Percentiles rank a stretch among this genome's conserved stretches.
Evolutionary conservation across 2,797 vertebrate species (phyloP).

Genomic region (Chaetodon trifasciatus): DNA sequence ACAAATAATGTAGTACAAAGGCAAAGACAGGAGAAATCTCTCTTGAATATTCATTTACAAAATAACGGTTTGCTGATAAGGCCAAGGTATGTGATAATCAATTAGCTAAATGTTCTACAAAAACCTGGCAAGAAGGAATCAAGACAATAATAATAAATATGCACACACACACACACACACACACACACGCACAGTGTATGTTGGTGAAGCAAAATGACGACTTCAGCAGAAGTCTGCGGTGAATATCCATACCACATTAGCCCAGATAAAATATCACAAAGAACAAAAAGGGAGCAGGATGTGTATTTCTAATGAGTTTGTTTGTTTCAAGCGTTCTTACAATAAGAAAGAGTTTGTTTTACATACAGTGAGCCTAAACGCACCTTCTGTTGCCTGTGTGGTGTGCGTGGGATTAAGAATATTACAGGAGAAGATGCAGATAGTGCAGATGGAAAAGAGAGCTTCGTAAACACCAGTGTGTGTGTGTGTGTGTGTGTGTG

Average conservation of each 20-base stretch:
- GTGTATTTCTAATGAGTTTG: conserved; percentile 73
- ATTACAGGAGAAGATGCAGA: conserved; percentile 37
- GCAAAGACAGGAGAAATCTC: conserved; percentile 60
- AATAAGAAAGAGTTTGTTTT: conserved; percentile 66
- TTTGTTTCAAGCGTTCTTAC: conserved; percentile 57
- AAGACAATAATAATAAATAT: conserved; percentile 63
- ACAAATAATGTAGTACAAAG: conserved; percentile 80
- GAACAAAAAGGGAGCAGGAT: conserved; percentile 49
- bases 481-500: conserved; percentile 18
- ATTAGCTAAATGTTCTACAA: conserved; percentile 84
- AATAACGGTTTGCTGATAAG: conserved; percentile 84
- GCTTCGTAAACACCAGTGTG: neutral
- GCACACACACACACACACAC: conserved; percentile 18
- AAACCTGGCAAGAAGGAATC: conserved; percentile 65
- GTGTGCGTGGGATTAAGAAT: conserved; percentile 49
- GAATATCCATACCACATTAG: conserved; percentile 73
- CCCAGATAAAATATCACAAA: conserved; percentile 68
- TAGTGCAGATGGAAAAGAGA: conserved; percentile 23
- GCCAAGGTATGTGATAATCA: conserved; percentile 83
- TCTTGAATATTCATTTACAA: conserved; percentile 84
- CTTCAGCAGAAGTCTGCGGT: conserved; percentile 76
- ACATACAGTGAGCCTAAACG: conserved; percentile 58
- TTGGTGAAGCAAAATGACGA: conserved; percentile 70
- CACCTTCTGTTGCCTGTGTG: conserved; percentile 60
- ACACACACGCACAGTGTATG: conserved; percentile 24